Percentiles rank a stretch among this genome's conserved stretches.
Conservation (phyloP, 2,113 vertebrate species). For the Cheilinus undulatus region DNA sequence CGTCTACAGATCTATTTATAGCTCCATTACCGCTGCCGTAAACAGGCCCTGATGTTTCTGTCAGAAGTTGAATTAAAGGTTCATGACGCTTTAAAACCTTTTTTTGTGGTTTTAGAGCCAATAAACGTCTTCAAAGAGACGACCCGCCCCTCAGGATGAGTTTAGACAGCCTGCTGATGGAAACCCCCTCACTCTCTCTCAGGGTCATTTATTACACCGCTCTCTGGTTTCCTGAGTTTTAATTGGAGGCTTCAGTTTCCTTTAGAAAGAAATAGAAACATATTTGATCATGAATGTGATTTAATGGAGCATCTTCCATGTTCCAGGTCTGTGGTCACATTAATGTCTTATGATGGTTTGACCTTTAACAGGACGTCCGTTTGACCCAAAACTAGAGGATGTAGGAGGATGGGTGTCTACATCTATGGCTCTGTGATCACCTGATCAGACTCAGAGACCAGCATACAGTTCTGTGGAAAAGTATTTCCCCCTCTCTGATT, state of each 20-base stretch:
- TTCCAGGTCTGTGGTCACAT: constrained; percentile 10
- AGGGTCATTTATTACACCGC: constrained; percentile 39
- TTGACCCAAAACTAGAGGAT: neutral
- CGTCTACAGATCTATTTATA: neutral
- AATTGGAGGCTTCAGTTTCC: constrained; percentile 26
- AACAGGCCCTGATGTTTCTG: neutral
- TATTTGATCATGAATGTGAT: constrained; percentile 10
- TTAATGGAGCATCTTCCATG: constrained; percentile 38
- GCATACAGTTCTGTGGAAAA: no score
- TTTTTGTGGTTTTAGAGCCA: constrained; percentile 51
- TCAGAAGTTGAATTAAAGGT: constrained; percentile 33
- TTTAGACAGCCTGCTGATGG: constrained; percentile 45
- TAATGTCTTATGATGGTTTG: constrained; percentile 1
- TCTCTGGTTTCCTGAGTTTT: constrained; percentile 51
- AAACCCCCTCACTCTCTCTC: constrained; percentile 51
- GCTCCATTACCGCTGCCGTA: neutral
- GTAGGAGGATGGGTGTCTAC: no score
- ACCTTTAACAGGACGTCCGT: constrained; percentile 16
- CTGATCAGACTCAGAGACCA: no score
- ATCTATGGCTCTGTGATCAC: no score
- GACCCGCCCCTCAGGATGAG: constrained; percentile 21
- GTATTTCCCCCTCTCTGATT: no score
- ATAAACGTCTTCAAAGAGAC: constrained; percentile 29
- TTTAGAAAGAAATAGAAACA: constrained; percentile 13
- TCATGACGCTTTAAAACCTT: constrained; percentile 41